These are phyloP conservation scores for Phenganax subtilis DNA, from an alignment of 92 coral and sea anemone species.

Conservation along the genomic window DNA sequence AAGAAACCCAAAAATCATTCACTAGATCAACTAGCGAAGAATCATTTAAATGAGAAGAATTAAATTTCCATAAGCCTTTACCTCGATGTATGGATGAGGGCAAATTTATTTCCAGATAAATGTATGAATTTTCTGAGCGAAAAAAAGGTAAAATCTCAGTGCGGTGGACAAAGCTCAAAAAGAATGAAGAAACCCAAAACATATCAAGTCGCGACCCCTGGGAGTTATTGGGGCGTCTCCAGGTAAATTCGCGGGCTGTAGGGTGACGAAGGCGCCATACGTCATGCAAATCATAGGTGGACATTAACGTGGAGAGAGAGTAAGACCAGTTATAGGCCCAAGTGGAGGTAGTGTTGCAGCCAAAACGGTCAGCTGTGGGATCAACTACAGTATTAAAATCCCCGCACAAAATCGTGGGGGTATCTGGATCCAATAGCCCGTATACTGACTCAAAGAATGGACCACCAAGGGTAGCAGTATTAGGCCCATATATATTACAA, in stretches of 20 bases:
- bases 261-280: conserved; percentile 43
- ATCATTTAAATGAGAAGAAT: conserved; percentile 38
- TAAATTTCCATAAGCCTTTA: conserved; percentile 50
- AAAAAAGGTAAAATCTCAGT: conserved; percentile 9
- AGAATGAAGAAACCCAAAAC: conserved; percentile 25
- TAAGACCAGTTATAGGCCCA: conserved; percentile 37
- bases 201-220: conserved; percentile 46
- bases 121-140: conserved; percentile 43
- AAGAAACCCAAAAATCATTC: conserved; percentile 32
- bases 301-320: neutral
- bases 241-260: neutral
- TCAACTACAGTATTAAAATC: conserved; percentile 20
- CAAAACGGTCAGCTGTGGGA: neutral
- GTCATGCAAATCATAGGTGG: conserved; percentile 1
- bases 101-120: neutral
- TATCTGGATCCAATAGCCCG: neutral
- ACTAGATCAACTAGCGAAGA: neutral
- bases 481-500: conserved; percentile 17
- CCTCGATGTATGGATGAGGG: conserved; percentile 34
- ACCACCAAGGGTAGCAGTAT: neutral
- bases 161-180: conserved; percentile 3
- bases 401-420: neutral
- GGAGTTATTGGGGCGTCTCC: conserved; percentile 27
- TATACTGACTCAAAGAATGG: conserved; percentile 33
- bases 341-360: neutral